Evolutionary conservation across 1,140 invertebrate species (phyloP).

Genomic region (Meloidogyne hapla): DNA sequence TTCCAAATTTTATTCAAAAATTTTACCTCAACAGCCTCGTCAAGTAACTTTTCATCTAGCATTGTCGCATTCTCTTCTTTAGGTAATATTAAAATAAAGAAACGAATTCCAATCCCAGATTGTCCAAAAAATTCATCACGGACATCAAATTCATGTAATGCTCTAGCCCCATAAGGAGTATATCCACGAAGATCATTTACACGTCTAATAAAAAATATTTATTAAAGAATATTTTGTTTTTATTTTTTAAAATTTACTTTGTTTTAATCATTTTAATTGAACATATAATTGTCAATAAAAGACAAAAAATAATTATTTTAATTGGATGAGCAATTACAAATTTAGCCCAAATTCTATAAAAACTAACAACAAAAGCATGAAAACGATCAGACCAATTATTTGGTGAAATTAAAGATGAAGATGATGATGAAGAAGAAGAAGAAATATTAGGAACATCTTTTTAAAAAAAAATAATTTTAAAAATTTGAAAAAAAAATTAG

Average conservation of each 20-base stretch:
- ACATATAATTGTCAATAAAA: conserved; percentile 43
- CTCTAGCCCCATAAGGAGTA: conserved; percentile 44
- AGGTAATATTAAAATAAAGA: conserved; percentile 37
- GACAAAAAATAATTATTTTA: conserved; percentile 35
- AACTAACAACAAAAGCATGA: conserved; percentile 9
- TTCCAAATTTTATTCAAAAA: too few relatives aligned
- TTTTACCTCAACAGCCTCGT: conserved; percentile 43
- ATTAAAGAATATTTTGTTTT: not conserved
- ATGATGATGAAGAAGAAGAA: not conserved
- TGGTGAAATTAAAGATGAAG: not conserved
- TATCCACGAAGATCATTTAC: conserved; percentile 42
- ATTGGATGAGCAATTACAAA: conserved; percentile 39
- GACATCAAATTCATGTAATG: conserved; percentile 42
- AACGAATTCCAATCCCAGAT: conserved; percentile 22
- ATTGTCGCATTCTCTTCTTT: conserved; percentile 25
- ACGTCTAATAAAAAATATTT: conserved; percentile 24
- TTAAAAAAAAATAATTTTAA: too few relatives aligned
- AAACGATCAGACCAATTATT: conserved; percentile 7
- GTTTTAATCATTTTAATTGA: conserved; percentile 41
- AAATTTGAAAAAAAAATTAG: too few relatives aligned
- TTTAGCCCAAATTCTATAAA: conserved; percentile 37
- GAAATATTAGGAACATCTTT: not conserved
- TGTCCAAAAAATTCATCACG: conserved; percentile 47
- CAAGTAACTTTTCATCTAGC: conserved; percentile 29
- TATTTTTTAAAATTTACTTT: conserved; percentile 24